Conservation (phyloP, 2,113 vertebrate genomes). For the Anoplopoma fimbria region DNA sequence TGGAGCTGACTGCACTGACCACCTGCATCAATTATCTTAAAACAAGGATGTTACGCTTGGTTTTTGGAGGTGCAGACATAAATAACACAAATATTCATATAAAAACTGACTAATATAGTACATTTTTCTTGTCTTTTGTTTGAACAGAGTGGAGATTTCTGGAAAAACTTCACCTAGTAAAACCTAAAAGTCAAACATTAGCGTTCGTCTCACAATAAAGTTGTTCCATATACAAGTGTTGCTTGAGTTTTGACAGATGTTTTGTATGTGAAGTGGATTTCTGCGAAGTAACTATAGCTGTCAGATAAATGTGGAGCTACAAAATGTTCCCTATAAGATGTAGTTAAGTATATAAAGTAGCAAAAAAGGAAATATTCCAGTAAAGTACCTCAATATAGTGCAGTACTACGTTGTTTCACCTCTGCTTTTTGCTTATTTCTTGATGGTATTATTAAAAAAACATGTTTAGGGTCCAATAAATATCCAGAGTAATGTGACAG, state of each 20-base stretch:
- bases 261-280: background rate
- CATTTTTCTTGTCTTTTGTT: too few relatives aligned
- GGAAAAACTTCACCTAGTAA: too few relatives aligned
- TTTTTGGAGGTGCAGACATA: background rate
- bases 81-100: background rate
- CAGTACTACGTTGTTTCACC: background rate
- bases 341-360: background rate
- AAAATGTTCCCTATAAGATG: background rate
- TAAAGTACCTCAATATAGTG: background rate
- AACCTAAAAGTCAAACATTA: background rate
- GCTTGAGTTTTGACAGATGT: too few relatives aligned
- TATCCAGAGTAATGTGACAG: slow-evolving; percentile 2
- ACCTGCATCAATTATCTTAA: background rate
- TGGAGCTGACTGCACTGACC: background rate
- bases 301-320: background rate
- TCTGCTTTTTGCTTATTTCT: background rate
- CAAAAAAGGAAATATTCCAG: background rate
- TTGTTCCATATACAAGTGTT: too few relatives aligned
- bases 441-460: background rate
- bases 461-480: background rate
- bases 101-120: background rate
- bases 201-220: too few relatives aligned
- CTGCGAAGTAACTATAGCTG: background rate
- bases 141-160: too few relatives aligned
- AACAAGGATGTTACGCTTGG: background rate